Evolutionary conservation across 2,113 vertebrate species (phyloP).

Genomic region (Mustela lutreola): DNA sequence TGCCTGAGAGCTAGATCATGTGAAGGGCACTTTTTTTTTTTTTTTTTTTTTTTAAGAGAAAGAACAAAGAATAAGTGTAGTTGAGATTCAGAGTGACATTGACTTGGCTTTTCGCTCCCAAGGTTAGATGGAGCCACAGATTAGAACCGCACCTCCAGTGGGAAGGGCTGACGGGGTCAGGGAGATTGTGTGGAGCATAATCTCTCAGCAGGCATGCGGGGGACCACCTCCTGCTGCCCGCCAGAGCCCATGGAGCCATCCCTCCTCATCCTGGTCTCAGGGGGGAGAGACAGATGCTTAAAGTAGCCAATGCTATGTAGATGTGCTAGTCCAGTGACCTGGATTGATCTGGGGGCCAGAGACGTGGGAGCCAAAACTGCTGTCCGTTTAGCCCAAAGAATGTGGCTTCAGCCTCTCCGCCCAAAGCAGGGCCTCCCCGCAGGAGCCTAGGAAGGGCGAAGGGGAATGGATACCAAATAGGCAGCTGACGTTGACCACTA

Average conservation of each 20-base stretch:
- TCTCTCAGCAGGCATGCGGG: rapidly evolving
- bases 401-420: background rate
- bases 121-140: background rate
- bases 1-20: constrained; percentile 32
- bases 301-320: background rate
- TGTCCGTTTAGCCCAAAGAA: background rate
- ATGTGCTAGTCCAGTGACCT: background rate
- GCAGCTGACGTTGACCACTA: background rate
- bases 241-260: background rate
- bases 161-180: background rate
- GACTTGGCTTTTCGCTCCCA: background rate
- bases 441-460: background rate
- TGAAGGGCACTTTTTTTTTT: background rate
- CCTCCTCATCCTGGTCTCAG: background rate
- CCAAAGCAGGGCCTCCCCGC: background rate
- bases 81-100: background rate
- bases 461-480: background rate
- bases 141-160: background rate
- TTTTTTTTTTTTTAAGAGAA: background rate
- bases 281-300: background rate
- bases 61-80: background rate
- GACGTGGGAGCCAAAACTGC: background rate
- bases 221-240: too few species aligned
- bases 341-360: background rate
- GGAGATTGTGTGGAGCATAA: background rate